Evolutionary conservation across 2,888 invertebrate species (phyloP), one percentile per base, ranked within the genome.

Genomic region (Tetranychus truncatus): DNA sequence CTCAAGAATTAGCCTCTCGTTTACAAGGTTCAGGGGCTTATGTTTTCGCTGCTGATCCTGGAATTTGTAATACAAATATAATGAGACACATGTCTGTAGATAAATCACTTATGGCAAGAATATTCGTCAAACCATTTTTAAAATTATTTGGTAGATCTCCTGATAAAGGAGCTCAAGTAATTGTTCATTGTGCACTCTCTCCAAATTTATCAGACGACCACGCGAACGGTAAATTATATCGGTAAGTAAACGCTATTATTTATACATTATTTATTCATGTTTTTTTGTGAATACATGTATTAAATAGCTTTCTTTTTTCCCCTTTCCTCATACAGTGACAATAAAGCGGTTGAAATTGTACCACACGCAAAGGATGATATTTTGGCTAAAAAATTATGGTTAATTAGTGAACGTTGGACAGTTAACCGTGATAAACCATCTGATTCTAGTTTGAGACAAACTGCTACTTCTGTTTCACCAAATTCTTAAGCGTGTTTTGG

Each of bases 131-230:
- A 7, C 82, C 82, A n/a, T 79, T 82, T 65, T 78, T 77, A n/a
- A 78, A 72, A 66, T 21, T 77, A 1, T 77, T 83, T 34, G 82
- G 82, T 80, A 83, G 83, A 78, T 80, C 81, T 6, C 76, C 82
- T 1, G 80, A 80, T 18, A 82, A 83, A 78, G 85, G 84, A 6
- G 89, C 91, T 0, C 91, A 91, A 83, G 90, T 90, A 1, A 86
- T 87, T 0, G 86, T 91, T 75, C 87, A 90, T 81, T 90, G 89
- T 80, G 81, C 83, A 45, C 80, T 84, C 21, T 72, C 72, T 1
- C 45, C 45, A 1, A n/a, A 45, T n/a, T 45, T 72, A n/a, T 15
- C 9, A 6, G 34, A 46, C 20, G 45, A 72, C 8, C 21, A 72
- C 18, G 45, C 46, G 7, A 9, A 11, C 18, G 72, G 72, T 15